Conservation (phyloP, 1,140 invertebrate genomes). For the Neomicropteryx cornuta region DNA sequence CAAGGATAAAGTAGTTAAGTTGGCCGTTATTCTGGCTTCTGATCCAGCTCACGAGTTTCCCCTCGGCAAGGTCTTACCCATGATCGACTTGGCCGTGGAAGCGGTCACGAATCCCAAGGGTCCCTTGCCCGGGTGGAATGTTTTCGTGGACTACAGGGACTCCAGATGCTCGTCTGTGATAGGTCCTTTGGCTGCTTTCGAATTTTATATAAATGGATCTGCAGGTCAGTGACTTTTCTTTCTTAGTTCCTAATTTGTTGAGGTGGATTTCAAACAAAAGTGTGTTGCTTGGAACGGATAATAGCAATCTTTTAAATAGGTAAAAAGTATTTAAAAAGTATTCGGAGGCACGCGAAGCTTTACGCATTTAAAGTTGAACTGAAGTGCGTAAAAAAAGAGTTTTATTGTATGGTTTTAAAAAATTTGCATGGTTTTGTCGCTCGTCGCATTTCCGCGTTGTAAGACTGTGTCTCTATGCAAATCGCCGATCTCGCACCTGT, state of each 20-base stretch:
- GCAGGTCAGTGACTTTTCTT: conserved; percentile 42
- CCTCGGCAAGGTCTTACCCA: conserved; percentile 58
- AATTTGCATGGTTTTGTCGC: no score
- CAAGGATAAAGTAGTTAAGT: conserved; percentile 35
- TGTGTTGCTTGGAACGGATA: no score
- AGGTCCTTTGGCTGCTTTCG: conserved; percentile 68
- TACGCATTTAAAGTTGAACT: no score
- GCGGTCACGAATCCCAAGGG: conserved; percentile 45
- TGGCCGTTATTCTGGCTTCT: conserved; percentile 58
- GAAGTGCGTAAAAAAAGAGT: no score
- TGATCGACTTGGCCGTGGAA: conserved; percentile 59
- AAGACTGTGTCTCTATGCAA: no score
- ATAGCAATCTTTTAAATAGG: no score
- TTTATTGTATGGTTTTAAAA: no score
- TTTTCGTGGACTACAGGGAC: conserved; percentile 58
- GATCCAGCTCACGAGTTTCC: conserved; percentile 52
- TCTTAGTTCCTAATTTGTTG: conserved; percentile 6
- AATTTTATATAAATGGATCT: conserved; percentile 57
- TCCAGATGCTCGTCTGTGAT: conserved; percentile 69
- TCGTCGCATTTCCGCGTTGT: no score
- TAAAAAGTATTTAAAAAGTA: no score
- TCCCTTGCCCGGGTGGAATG: conserved; percentile 51
- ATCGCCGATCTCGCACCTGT: no score
- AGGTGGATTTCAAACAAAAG: no score
- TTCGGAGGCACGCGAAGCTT: no score